Percentiles rank a stretch among this genome's conserved stretches.
Conservation (phyloP, 2,888 invertebrate species). For the Eupithecia inturbata region DNA sequence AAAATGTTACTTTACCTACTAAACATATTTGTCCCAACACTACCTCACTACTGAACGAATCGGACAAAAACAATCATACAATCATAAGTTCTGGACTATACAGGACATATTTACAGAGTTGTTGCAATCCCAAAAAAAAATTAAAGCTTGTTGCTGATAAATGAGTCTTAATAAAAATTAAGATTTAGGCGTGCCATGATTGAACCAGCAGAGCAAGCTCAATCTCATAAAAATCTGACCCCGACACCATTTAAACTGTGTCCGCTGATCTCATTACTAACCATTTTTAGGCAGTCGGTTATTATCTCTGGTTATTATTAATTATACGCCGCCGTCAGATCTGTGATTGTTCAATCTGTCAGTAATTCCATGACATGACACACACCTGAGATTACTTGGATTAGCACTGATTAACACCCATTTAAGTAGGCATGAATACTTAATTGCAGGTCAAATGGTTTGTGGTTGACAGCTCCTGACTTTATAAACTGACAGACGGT, state of each 20-base stretch:
- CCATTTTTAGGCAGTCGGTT: neutral
- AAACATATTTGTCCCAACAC: neutral
- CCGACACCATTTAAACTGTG: neutral
- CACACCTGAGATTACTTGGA: slow-evolving; percentile 26
- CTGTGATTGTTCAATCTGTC: slow-evolving; percentile 34
- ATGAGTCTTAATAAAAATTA: no score
- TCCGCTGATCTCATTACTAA: neutral
- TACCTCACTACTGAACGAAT: neutral
- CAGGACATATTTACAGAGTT: no score
- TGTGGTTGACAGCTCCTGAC: neutral
- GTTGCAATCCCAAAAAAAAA: no score
- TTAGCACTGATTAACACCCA: slow-evolving; percentile 21
- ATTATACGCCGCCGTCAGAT: slow-evolving; percentile 19
- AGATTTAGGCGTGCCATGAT: no score
- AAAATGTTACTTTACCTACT: neutral
- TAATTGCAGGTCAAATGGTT: slow-evolving; percentile 15
- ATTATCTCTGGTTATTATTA: slow-evolving; percentile 15
- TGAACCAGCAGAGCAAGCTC: neutral
- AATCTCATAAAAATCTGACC: neutral
- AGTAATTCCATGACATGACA: slow-evolving; percentile 30
- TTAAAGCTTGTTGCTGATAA: no score
- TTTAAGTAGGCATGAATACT: slow-evolving; percentile 14
- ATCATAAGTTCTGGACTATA: no score
- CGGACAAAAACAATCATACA: no score
- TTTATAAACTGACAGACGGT: neutral